Evolutionary conservation across 1,140 invertebrate species (phyloP), one percentile per base, ranked within the genome.

Genomic region (Lethrus apterus): DNA sequence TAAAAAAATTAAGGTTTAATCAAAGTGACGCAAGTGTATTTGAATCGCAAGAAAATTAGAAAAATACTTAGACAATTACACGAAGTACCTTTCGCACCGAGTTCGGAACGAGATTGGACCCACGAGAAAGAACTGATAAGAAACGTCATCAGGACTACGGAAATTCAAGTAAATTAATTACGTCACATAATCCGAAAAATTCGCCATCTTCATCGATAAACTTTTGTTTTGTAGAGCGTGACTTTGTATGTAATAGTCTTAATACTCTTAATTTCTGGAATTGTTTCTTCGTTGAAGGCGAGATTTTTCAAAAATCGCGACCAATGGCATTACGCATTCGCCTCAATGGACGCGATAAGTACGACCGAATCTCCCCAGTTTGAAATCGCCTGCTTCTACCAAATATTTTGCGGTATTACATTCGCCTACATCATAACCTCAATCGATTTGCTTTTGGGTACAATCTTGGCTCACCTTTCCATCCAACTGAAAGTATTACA

Each of bases 31-130:
- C 23, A 44, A 9, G 18, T 49, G 10, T 44, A 26, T 44, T 18
- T 15, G 7, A 44, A 49, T 20, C 40, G 47, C 9, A 49, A 49
- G 21, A 49, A 44, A 35, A 44, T 49, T 17, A 41, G 47, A 2
- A 20, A 44, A 43, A 49, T 49, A 21, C 34, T 49, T 30, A 23
- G 33, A 18, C 24, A 30, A n/a, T 13, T 49, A 7, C 47, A 49
- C 18, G n/a, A 34, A 10, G 14, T 21, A 26, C 47, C 47, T 4
- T 49, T 49, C 21, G 34, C 32, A 14, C 47, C 47, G 7, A 29
- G 44, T 20, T 15, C 21, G n/a, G 17, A 18, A 0, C 20, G 47
- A 24, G 47, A 41, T 11, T 40, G 47, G 3, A 24, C 10, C 9
- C 23, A 26, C 1, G 47, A 49, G 36, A 41, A n/a, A 14, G 17